Evolutionary conservation across 2,113 vertebrate genomes (phyloP).

Genomic region (Chunga burmeisteri): DNA sequence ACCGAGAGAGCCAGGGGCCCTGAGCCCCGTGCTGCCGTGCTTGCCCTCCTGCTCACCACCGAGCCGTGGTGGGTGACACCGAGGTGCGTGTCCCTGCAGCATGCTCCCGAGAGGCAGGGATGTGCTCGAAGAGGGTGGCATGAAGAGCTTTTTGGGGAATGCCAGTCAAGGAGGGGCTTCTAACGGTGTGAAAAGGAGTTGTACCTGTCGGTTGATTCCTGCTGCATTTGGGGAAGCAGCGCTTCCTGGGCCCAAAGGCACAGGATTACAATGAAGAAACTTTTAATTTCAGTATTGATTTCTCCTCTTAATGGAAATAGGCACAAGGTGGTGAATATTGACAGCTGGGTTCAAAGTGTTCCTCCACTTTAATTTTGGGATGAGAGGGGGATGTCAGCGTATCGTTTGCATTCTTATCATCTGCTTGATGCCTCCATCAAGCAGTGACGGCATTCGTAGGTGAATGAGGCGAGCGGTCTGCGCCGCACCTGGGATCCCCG

Average conservation of each 20-base stretch:
- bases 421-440: background rate
- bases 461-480: background rate
- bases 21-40: background rate
- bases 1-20: background rate
- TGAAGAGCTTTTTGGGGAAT: background rate
- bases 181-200: background rate
- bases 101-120: background rate
- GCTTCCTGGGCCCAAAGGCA: background rate
- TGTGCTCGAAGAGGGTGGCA: accelerated
- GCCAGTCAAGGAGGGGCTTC: background rate
- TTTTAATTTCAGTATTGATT: background rate
- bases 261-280: background rate
- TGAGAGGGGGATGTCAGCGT: background rate
- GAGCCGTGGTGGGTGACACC: background rate
- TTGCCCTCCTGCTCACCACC: background rate
- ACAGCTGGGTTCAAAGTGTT: background rate
- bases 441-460: background rate
- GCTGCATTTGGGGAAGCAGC: background rate
- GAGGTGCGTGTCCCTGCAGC: background rate
- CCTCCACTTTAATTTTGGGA: background rate
- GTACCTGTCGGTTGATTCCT: background rate
- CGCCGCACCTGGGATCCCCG: accelerated
- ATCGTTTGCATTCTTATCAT: background rate
- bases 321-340: background rate
- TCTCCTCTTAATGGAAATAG: background rate